These are phyloP conservation scores for Lithobates pipiens DNA, from an alignment of 2,797 vertebrate genomes.

Conservation along the genomic window DNA sequence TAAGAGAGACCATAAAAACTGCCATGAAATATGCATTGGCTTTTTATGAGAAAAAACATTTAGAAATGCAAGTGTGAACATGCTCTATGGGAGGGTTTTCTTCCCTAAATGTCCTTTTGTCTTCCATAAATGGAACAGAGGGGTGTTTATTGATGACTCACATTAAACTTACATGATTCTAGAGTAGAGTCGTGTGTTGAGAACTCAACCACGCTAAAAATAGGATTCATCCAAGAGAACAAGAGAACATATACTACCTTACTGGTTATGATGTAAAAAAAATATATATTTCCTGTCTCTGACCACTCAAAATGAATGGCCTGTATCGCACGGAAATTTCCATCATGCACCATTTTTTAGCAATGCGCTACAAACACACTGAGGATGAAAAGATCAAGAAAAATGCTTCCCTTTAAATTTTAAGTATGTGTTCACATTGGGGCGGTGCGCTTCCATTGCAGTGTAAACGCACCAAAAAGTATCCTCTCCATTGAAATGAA, in stretches of 20 bases:
- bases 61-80: slow-evolving; percentile 30
- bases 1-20: neutral
- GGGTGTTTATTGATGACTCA: slow-evolving; percentile 29
- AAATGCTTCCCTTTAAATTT: too few relatives aligned
- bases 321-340: too few relatives aligned
- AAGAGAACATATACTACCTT: neutral
- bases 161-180: slow-evolving; percentile 40
- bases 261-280: neutral
- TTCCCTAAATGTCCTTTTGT: slow-evolving; percentile 23
- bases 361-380: too few relatives aligned
- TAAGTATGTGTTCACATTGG: too few relatives aligned
- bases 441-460: too few relatives aligned
- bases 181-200: slow-evolving; percentile 17
- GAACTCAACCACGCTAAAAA: slow-evolving; percentile 1
- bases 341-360: too few relatives aligned
- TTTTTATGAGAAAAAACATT: slow-evolving; percentile 22
- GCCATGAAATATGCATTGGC: slow-evolving; percentile 29
- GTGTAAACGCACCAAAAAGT: too few relatives aligned
- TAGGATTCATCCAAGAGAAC: neutral
- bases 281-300: too few relatives aligned
- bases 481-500: too few relatives aligned
- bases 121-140: slow-evolving; percentile 30
- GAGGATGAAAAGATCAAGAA: too few relatives aligned
- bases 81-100: slow-evolving; percentile 10
- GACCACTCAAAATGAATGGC: too few relatives aligned